A percentile compares a stretch with the other conserved stretches of the same genome.
Evolutionary conservation across 2,888 invertebrate genomes (phyloP).

Genomic region (Calephelis perditalis): DNA sequence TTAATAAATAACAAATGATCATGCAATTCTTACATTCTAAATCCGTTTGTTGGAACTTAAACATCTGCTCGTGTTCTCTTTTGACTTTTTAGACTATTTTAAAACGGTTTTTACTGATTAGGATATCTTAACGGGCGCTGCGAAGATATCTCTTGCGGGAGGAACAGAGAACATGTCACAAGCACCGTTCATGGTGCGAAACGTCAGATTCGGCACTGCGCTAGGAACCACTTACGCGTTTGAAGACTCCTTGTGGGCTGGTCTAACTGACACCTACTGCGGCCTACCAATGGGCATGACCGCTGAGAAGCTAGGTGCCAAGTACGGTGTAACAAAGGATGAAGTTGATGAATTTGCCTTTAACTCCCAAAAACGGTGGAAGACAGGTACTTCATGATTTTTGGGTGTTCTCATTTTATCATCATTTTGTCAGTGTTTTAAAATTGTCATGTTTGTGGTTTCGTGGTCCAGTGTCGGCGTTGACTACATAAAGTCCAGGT

Average conservation of each 20-base stretch:
- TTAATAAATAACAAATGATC: too few relatives aligned
- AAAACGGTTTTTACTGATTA: constrained; percentile 43
- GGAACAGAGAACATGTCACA: constrained; percentile 98
- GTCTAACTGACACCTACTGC: constrained; percentile 91
- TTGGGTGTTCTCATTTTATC: too few relatives aligned
- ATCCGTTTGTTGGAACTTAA: too few relatives aligned
- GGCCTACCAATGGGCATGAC: constrained; percentile 97
- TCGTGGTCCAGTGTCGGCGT: too few relatives aligned
- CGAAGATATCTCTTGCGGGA: constrained; percentile 91
- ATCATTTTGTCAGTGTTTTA: too few relatives aligned
- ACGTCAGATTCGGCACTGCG: constrained; percentile 91
- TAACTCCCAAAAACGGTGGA: constrained; percentile 92
- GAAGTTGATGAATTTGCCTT: constrained; percentile 92
- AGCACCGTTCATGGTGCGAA: constrained; percentile 87
- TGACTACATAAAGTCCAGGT: too few relatives aligned
- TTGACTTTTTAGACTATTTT: too few relatives aligned
- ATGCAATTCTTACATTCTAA: too few relatives aligned
- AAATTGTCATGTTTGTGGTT: too few relatives aligned
- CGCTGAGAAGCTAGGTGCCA: constrained; percentile 92
- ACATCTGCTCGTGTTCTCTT: too few relatives aligned
- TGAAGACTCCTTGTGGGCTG: constrained; percentile 94
- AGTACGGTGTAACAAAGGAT: constrained; percentile 88
- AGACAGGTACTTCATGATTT: constrained; percentile 77
- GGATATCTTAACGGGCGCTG: constrained; percentile 91
- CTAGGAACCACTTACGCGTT: constrained; percentile 87